phyloP scores from a whole-genome alignment of 2,797 vertebrate genomes.

The Enteromius paludinosus region DNA sequence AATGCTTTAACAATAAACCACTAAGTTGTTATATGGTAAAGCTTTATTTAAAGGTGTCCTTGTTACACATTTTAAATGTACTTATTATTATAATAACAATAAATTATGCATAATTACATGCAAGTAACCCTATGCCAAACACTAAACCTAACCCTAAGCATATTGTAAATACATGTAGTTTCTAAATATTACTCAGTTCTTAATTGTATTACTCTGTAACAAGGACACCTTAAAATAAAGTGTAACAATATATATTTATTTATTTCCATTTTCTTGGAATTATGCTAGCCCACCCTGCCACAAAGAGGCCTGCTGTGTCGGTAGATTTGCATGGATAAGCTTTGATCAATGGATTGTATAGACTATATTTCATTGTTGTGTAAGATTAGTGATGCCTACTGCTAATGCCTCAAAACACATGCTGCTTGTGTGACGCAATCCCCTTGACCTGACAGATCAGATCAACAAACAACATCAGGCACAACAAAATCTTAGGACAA shows the following conservation, averaged over 20 bases:
- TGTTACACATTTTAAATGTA: no score
- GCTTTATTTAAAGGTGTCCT: no score
- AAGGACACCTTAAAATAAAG: neutral
- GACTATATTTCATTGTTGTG: slow-evolving; percentile 30
- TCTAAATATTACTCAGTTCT: no score
- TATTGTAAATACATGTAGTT: neutral
- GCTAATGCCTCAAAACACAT: slow-evolving; percentile 42
- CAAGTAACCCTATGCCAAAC: no score
- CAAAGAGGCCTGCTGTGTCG: neutral
- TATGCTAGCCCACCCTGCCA: neutral
- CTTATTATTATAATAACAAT: no score
- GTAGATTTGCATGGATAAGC: slow-evolving; percentile 29
- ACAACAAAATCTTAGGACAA: slow-evolving; percentile 30
- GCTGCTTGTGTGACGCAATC: slow-evolving; percentile 29
- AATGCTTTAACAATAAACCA: neutral
- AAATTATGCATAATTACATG: no score
- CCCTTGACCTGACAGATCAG: slow-evolving; percentile 18
- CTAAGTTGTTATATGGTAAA: no score
- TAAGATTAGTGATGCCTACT: slow-evolving; percentile 31
- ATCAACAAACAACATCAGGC: slow-evolving; percentile 43
- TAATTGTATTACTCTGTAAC: no score
- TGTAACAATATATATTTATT: neutral
- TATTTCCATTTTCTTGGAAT: neutral
- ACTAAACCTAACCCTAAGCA: neutral
- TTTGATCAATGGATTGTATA: slow-evolving; percentile 12